Base-by-base conservation (phyloP, 2,797 vertebrate species). In the Intellagama lesueurii region DNA sequence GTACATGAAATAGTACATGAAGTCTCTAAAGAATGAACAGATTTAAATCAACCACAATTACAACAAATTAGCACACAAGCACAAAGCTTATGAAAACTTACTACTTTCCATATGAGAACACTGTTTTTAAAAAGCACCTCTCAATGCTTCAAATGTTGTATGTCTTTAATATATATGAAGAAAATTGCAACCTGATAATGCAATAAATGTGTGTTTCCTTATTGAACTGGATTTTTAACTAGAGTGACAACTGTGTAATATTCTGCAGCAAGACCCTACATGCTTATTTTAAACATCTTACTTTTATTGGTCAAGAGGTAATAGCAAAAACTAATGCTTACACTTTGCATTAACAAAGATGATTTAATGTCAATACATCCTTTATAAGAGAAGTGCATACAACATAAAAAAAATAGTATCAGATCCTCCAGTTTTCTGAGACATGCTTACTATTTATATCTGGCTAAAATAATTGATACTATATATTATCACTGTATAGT, bases 381-480 rank as follows among this genome's bases (percentile, higher is more conserved):
- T 56, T 56, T 56, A 11, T 56, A 56, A 11, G 52, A 56, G 7
- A 56, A 12, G 52, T 14, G 14, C 14, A 14, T 56, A 56, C 14
- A 56, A 56, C 14, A 56, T 56, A 56, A 56, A 11, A 11, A 56
- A 3, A 11, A 56, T 56, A 56, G 68, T 0, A 85, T 68, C 72
- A 11, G 28, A 1, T 66, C 83, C 3, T 35, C 68, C 7, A 76
- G 35, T 11, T 1, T 92, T 89, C 35, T n/a, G 56, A 78, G 8
- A 35, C 69, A 79, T 89, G 77, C 81, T 44, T 90, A 85, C 81
- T 4, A 81, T 85, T 87, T 80, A 9, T 3, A 64, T 88, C 44
- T 92, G 81, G 88, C 94, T 94, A 90, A 69, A 11, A 91, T 91
- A 85, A 83, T 56, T 9, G 14, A 56, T 56, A 56, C 52, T 56